These are phyloP conservation scores for Dione vanillae DNA, from an alignment of 2,888 invertebrate species.

Conservation along the genomic window DNA sequence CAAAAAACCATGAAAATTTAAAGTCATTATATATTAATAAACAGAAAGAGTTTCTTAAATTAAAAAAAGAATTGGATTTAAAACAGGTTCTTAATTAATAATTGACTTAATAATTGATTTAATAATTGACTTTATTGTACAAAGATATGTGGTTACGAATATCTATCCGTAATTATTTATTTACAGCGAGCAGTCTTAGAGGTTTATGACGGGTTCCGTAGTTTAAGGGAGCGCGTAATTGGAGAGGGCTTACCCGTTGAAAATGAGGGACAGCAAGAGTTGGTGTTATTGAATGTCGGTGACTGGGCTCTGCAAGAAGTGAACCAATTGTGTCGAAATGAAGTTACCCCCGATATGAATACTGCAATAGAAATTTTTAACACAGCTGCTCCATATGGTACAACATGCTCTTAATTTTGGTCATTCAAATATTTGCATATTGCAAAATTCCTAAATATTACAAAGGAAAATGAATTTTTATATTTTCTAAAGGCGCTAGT, in stretches of 20 bases:
- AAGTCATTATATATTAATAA: conserved; percentile 59
- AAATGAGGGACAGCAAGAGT: conserved; percentile 64
- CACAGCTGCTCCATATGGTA: conserved; percentile 62
- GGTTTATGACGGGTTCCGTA: conserved; percentile 64
- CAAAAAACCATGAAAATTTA: conserved; percentile 60
- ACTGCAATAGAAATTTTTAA: conserved; percentile 62
- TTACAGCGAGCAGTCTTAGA: conserved; percentile 70
- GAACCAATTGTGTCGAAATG: conserved; percentile 67
- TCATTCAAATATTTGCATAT: neutral
- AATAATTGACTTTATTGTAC: neutral
- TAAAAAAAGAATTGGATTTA: conserved; percentile 78
- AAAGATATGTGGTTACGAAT: neutral
- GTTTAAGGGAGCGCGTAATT: conserved; percentile 64
- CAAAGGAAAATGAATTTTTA: too few species aligned
- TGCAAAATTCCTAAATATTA: neutral
- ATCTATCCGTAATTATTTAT: neutral
- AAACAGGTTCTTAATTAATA: conserved; percentile 69
- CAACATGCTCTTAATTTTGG: conserved; percentile 9
- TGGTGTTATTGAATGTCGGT: conserved; percentile 73
- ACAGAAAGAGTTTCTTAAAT: conserved; percentile 63
- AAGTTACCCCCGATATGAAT: conserved; percentile 55
- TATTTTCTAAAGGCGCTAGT: too few species aligned
- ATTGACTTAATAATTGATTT: conserved; percentile 18
- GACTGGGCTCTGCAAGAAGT: conserved; percentile 76
- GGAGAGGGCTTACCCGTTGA: conserved; percentile 61